Conservation (phyloP, 2,797 vertebrate genomes). For the Oryzias sinensis region DNA sequence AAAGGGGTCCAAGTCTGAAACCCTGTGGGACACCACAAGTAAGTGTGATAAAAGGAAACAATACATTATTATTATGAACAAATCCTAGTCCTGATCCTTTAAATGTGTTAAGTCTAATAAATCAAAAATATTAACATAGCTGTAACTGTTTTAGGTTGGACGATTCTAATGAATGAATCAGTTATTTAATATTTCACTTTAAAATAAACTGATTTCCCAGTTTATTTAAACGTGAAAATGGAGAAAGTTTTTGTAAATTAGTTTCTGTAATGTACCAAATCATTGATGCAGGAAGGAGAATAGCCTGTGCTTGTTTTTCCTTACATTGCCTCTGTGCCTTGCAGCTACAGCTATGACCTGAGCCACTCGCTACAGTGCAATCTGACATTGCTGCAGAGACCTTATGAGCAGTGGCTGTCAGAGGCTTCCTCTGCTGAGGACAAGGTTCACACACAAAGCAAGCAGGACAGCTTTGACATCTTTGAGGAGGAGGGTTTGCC, state of each 20-base stretch:
- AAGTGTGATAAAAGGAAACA: too few species aligned
- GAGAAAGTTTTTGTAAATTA: neutral
- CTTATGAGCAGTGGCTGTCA: slow-evolving; percentile 78
- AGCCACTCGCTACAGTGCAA: slow-evolving; percentile 98
- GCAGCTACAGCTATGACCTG: slow-evolving; percentile 97
- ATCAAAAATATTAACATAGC: too few species aligned
- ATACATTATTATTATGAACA: too few species aligned
- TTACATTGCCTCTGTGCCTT: slow-evolving; percentile 11
- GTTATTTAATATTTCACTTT: too few species aligned
- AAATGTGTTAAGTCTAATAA: too few species aligned
- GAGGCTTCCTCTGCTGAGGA: slow-evolving; percentile 57
- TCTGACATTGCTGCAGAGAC: slow-evolving; percentile 87
- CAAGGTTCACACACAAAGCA: slow-evolving; percentile 75
- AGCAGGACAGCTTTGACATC: slow-evolving; percentile 95
- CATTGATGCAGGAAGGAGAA: neutral
- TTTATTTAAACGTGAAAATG: too few species aligned
- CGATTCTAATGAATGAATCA: too few species aligned
- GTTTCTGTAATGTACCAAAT: slow-evolving; percentile 4
- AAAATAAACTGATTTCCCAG: too few species aligned
- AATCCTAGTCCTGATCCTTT: too few species aligned
- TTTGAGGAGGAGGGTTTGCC: slow-evolving; percentile 96
- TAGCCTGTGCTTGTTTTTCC: slow-evolving; percentile 16
- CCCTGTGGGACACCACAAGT: too few species aligned
- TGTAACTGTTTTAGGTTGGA: too few species aligned
- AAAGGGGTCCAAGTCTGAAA: too few species aligned